These are phyloP conservation scores for Diploptera punctata DNA, from an alignment of 2,888 invertebrate species.

Conservation along the genomic window DNA sequence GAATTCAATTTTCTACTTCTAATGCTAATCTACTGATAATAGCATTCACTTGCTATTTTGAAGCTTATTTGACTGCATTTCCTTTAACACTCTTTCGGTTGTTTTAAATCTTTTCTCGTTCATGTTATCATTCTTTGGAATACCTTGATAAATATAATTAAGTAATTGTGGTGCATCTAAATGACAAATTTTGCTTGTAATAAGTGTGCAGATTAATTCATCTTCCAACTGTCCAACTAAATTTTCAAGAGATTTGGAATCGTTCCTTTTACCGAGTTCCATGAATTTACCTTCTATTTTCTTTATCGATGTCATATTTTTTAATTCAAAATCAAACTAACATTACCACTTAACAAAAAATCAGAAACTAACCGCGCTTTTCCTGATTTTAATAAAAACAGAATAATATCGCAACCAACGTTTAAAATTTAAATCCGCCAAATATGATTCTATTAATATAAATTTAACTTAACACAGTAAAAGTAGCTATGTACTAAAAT, in stretches of 20 bases:
- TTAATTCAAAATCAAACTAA: no score
- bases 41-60: neutral
- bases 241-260: neutral
- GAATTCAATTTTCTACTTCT: conserved; percentile 10
- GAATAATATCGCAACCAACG: no score
- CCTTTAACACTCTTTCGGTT: conserved; percentile 16
- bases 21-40: conserved; percentile 5
- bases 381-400: no score
- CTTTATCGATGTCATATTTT: neutral
- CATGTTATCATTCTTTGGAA: conserved; percentile 47
- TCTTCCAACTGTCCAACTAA: neutral
- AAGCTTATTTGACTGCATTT: conserved; percentile 2
- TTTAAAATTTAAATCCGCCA: no score
- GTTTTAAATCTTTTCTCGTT: conserved; percentile 51
- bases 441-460: no score
- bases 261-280: neutral
- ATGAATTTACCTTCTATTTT: neutral
- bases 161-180: conserved; percentile 50
- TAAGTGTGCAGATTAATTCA: conserved; percentile 49
- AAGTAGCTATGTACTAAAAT: no score
- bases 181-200: conserved; percentile 48
- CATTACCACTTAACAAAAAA: no score
- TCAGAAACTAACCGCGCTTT: no score
- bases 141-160: conserved; percentile 49
- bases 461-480: no score